Percentiles rank a stretch among this genome's conserved stretches.
phyloP scores from a whole-genome alignment of 2,797 vertebrate genomes.

The Botia almorhae region DNA sequence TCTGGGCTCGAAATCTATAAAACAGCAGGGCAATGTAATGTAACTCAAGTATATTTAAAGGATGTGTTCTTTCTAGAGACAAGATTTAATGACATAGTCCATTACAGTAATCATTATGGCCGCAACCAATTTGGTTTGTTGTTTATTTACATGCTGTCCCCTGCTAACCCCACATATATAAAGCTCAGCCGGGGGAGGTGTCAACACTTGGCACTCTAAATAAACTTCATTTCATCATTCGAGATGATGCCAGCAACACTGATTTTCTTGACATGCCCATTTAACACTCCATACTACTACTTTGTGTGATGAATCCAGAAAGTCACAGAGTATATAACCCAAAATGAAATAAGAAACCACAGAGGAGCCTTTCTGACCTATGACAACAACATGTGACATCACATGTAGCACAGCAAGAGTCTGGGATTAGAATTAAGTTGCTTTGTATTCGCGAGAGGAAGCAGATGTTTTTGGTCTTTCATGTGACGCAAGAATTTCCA shows the following conservation, averaged over 20 bases:
- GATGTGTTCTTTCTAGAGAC: slow-evolving; percentile 24
- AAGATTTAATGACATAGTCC: slow-evolving; percentile 64
- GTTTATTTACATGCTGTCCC: neutral
- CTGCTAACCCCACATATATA: slow-evolving; percentile 2
- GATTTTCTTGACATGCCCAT: slow-evolving; percentile 9
- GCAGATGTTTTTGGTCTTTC: slow-evolving; percentile 44
- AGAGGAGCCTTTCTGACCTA: neutral
- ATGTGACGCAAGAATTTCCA: slow-evolving; percentile 28
- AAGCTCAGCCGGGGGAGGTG: slow-evolving; percentile 59
- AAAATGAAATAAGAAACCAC: neutral
- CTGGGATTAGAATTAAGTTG: neutral
- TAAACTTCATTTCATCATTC: slow-evolving; percentile 14
- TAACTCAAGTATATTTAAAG: neutral
- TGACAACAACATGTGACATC: neutral
- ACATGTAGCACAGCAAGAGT: neutral
- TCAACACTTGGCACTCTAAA: slow-evolving; percentile 2
- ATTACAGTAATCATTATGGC: slow-evolving; percentile 57
- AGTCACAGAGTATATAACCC: neutral
- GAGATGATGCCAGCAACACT: neutral
- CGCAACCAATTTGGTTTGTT: slow-evolving; percentile 2
- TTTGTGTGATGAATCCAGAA: neutral
- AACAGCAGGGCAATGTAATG: slow-evolving; percentile 5
- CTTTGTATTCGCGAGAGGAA: slow-evolving; percentile 30
- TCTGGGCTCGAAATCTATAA: slow-evolving; percentile 46
- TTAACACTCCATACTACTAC: slow-evolving; percentile 15